phyloP scores from a whole-genome alignment of 2,888 invertebrate genomes.

The Ectobius pallidus region DNA sequence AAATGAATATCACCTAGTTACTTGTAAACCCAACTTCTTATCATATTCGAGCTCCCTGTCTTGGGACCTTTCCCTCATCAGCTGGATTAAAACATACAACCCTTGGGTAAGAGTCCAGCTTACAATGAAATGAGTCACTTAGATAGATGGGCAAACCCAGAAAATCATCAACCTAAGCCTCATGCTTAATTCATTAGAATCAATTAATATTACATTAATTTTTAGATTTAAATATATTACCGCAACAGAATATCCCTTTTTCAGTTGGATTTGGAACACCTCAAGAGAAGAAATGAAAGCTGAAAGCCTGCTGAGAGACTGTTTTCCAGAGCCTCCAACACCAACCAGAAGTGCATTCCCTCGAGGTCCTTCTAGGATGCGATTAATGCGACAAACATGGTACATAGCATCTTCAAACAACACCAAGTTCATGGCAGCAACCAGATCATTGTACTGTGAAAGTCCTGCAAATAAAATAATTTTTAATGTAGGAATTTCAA shows the following conservation, averaged over 20 bases:
- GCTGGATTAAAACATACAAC: too few relatives aligned
- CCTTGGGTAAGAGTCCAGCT: too few relatives aligned
- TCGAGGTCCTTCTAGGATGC: conserved; percentile 89
- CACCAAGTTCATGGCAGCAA: conserved; percentile 90
- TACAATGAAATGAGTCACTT: too few relatives aligned
- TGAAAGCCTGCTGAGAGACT: conserved; percentile 86
- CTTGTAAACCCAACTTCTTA: too few relatives aligned
- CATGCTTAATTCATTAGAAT: too few relatives aligned
- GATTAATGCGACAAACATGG: conserved; percentile 84
- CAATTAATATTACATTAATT: too few relatives aligned
- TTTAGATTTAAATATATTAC: conserved; percentile 66
- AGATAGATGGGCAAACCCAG: too few relatives aligned
- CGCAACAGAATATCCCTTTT: conserved; percentile 80
- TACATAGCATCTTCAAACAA: conserved; percentile 95
- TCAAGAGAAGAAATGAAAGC: conserved; percentile 90
- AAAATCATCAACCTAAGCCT: too few relatives aligned
- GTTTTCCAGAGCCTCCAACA: conserved; percentile 95
- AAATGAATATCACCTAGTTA: too few relatives aligned
- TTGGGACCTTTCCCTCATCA: too few relatives aligned
- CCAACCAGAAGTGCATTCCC: conserved; percentile 93
- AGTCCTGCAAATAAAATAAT: conserved; percentile 60
- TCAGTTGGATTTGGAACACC: conserved; percentile 91
- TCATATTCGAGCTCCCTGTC: too few relatives aligned
- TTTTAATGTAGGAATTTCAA: too few relatives aligned
- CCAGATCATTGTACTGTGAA: conserved; percentile 84